A percentile compares a stretch with the other conserved stretches of the same genome.
phyloP scores from a whole-genome alignment of 2,113 vertebrate species.

The Raja brachyura region DNA sequence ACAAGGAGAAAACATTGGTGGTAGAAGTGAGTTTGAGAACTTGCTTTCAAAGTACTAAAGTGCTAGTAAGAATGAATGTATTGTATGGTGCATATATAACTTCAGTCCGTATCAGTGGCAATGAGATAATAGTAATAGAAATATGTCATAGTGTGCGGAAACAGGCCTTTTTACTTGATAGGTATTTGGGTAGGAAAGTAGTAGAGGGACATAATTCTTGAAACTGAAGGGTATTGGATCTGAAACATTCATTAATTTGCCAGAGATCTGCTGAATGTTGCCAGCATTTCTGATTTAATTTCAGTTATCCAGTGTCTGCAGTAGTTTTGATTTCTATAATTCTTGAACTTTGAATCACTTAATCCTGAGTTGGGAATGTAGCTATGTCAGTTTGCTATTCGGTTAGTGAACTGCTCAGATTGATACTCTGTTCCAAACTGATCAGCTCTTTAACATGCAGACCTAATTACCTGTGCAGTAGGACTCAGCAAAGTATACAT shows the following conservation, averaged over 20 bases:
- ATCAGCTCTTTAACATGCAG: not conserved
- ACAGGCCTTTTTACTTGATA: no score
- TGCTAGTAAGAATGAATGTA: not conserved
- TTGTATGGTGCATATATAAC: not conserved
- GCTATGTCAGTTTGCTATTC: not conserved
- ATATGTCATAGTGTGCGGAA: no score
- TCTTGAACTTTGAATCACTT: not conserved
- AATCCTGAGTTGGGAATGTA: not conserved
- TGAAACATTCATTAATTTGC: no score
- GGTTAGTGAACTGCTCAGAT: not conserved
- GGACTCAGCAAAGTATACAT: not conserved
- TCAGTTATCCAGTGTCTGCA: no score
- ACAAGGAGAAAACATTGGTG: not conserved
- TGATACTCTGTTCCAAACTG: not conserved
- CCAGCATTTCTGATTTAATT: no score
- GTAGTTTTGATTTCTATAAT: no score
- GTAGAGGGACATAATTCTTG: not conserved
- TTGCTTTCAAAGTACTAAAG: not conserved
- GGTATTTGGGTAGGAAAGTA: no score
- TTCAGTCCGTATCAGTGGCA: not conserved
- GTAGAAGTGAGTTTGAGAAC: not conserved
- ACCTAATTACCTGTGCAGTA: not conserved
- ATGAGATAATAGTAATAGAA: not conserved
- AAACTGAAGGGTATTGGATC: no score
- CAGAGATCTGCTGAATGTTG: no score